Evolutionary conservation across 2,113 vertebrate genomes (phyloP).

Genomic region (Mionectes macconnelli): DNA sequence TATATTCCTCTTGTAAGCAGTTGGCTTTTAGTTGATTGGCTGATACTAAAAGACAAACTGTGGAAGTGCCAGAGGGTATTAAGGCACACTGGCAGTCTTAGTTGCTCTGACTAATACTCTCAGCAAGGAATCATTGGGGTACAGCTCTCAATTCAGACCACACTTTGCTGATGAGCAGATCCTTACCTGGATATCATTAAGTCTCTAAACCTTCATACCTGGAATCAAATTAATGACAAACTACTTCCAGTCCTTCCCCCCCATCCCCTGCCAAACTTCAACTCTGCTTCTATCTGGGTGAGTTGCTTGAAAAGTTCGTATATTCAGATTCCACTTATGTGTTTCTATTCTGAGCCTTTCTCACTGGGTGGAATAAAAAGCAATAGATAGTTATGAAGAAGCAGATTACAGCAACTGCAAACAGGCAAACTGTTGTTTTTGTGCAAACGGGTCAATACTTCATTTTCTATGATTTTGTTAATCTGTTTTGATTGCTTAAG

Average conservation of each 20-base stretch:
- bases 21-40: neutral
- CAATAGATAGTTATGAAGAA: neutral
- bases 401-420: neutral
- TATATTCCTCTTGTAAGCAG: neutral
- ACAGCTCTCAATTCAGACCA: neutral
- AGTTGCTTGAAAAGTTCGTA: neutral
- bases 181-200: neutral
- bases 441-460: neutral
- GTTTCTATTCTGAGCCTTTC: neutral
- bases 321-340: rapidly evolving
- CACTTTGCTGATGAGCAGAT: neutral
- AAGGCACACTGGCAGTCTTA: neutral
- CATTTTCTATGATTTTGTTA: neutral
- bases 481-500: neutral
- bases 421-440: neutral
- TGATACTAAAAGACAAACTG: neutral
- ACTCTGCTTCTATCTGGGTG: neutral
- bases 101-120: neutral
- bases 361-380: neutral
- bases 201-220: neutral
- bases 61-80: neutral
- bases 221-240: neutral
- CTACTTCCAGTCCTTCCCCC: neutral
- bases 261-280: neutral
- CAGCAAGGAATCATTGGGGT: neutral